Evolutionary conservation across 2,888 invertebrate species (phyloP).

Genomic region (Xanthia togata): DNA sequence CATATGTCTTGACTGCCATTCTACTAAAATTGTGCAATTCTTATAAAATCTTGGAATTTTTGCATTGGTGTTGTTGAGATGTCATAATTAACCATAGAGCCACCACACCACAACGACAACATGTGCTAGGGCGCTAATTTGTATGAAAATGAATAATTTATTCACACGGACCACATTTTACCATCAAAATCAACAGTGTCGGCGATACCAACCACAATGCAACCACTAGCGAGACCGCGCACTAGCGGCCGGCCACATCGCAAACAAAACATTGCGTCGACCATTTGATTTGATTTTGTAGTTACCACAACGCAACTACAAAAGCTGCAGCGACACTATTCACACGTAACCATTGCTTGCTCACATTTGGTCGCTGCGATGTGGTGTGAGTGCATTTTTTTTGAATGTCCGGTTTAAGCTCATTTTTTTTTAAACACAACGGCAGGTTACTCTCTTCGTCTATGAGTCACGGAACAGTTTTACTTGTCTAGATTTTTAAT

Average conservation of each 20-base stretch:
- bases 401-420: neutral
- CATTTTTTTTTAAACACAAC: no score
- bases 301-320: neutral
- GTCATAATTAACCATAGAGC: neutral
- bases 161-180: neutral
- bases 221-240: neutral
- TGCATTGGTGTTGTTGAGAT: neutral
- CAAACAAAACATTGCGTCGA: neutral
- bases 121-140: neutral
- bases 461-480: neutral
- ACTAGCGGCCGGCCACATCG: neutral
- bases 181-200: no score
- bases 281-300: neutral
- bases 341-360: no score
- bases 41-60: neutral
- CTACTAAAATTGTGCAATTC: neutral
- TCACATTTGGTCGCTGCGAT: no score
- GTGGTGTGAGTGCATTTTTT: no score
- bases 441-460: neutral
- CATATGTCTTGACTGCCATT: neutral
- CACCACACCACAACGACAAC: no score
- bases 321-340: neutral
- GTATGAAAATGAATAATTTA: neutral
- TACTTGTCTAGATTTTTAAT: neutral
- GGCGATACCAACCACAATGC: neutral